phyloP scores from a whole-genome alignment of 2,797 vertebrate species.

The Sebastes glaucus region DNA sequence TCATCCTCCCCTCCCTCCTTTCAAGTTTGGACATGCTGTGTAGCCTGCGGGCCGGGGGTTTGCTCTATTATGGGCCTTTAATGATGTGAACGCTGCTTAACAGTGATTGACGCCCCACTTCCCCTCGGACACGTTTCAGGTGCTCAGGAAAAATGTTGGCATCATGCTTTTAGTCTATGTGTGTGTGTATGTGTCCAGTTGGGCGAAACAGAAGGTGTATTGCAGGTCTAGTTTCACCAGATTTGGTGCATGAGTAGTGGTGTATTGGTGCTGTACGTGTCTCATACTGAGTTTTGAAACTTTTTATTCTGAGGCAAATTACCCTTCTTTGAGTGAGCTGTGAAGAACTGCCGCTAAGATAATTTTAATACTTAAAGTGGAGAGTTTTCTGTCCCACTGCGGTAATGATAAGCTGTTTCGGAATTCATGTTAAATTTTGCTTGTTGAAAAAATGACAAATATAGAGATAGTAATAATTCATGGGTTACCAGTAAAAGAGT shows the following conservation, averaged over 20 bases:
- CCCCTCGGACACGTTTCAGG: not conserved
- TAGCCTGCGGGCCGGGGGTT: not conserved
- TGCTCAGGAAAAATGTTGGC: not conserved
- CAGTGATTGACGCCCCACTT: constrained; percentile 17
- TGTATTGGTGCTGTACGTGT: not conserved
- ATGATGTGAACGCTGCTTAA: constrained; percentile 10
- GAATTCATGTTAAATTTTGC: not conserved
- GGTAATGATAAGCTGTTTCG: not conserved
- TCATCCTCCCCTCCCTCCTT: not conserved
- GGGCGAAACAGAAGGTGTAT: not conserved
- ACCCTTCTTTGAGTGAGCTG: not conserved
- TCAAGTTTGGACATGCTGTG: constrained; percentile 27
- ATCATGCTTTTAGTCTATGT: not conserved
- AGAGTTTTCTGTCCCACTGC: not conserved
- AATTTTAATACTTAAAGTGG: not conserved
- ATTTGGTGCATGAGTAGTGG: not conserved
- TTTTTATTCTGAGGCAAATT: not conserved
- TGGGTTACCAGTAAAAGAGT: not conserved
- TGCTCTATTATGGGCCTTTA: not conserved
- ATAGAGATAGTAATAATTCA: not conserved
- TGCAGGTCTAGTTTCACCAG: not conserved
- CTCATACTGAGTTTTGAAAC: not conserved
- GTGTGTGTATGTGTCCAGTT: not conserved
- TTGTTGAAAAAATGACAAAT: not conserved
- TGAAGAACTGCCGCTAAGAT: not conserved